Evolutionary conservation across 2,113 vertebrate genomes (phyloP).

Genomic region (Jaculus jaculus): DNA sequence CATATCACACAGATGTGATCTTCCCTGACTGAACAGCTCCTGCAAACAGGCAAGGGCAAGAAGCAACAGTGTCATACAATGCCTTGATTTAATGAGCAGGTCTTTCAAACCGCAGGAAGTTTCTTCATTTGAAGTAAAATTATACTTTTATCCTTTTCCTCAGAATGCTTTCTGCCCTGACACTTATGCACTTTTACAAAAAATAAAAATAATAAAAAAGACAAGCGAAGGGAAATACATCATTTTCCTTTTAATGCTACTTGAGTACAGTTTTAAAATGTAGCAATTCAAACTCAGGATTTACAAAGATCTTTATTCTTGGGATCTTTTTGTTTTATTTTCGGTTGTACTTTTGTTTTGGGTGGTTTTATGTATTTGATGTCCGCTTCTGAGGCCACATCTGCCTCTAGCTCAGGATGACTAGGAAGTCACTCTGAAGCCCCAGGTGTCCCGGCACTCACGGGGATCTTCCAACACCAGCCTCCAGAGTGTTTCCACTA

Average conservation of each 20-base stretch:
- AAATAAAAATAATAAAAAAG: neutral
- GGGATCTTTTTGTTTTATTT: neutral
- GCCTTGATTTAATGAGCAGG: neutral
- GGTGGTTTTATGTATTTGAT: too few relatives aligned
- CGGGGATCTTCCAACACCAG: too few relatives aligned
- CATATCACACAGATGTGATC: neutral
- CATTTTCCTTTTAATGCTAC: neutral
- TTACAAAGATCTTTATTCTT: neutral
- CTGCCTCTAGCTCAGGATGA: too few relatives aligned
- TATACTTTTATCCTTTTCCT: neutral
- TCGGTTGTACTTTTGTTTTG: too few relatives aligned
- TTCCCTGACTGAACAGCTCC: neutral
- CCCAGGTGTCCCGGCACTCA: too few relatives aligned
- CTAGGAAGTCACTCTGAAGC: too few relatives aligned
- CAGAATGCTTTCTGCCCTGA: neutral
- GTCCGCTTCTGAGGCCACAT: too few relatives aligned
- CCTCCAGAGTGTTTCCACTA: too few relatives aligned
- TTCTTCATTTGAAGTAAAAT: neutral
- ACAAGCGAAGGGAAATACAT: neutral
- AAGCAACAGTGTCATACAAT: neutral
- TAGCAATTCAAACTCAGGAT: neutral
- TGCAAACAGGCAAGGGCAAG: fast-evolving
- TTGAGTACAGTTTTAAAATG: fast-evolving
- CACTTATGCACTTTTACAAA: neutral
- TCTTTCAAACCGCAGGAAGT: neutral